These are phyloP conservation scores for Mesocentrotus franciscanus DNA, from an alignment of 53 echinoderm and acorn worm genomes.

Conservation along the genomic window DNA sequence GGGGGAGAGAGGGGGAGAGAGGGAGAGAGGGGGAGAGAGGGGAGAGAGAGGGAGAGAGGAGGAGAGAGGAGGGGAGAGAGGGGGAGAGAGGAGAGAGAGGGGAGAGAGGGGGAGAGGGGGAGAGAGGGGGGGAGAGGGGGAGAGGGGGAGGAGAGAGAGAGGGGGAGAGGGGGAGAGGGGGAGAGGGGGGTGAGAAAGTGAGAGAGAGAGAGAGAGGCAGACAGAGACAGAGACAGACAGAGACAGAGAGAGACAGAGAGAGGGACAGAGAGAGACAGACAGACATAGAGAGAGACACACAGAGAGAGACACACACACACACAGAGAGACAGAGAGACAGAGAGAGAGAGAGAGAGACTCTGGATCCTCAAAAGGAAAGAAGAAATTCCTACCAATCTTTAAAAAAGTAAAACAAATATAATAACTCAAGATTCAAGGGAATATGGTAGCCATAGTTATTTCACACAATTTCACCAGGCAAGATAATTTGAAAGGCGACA, in stretches of 20 bases:
- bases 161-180: too few species aligned
- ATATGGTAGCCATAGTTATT: neutral
- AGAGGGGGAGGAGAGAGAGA: neutral
- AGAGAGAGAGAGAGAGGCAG: neutral
- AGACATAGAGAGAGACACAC: neutral
- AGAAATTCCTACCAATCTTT: neutral
- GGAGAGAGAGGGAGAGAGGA: neutral
- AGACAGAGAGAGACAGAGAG: neutral
- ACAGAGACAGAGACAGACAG: too few species aligned
- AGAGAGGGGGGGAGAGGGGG: too few species aligned
- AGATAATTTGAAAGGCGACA: neutral
- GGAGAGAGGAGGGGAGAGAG: neutral
- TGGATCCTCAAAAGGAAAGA: neutral
- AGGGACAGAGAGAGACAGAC: too few species aligned
- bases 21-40: neutral
- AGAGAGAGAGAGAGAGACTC: neutral
- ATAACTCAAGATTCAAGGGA: neutral
- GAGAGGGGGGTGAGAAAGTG: too few species aligned
- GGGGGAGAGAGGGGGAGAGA: neutral
- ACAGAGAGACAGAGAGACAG: neutral
- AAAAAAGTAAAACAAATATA: neutral
- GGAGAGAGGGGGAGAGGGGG: neutral
- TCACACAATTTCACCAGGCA: neutral
- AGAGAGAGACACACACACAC: too few species aligned
- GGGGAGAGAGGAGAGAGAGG: neutral